Conservation (phyloP, 2,888 invertebrate species). For the Argyresthia albistria region DNA sequence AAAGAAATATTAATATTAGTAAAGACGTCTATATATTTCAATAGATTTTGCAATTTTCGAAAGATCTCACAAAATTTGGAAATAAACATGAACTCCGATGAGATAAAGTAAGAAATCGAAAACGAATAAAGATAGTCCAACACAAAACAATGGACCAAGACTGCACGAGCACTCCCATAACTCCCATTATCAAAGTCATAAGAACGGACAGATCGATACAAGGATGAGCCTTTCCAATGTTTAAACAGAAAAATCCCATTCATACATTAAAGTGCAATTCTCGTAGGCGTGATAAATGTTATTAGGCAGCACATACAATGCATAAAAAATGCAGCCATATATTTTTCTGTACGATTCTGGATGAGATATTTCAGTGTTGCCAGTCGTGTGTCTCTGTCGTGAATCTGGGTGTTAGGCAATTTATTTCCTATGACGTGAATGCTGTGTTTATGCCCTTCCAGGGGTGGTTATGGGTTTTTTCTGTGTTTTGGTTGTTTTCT, state of each 20-base stretch:
- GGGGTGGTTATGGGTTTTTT: constrained; percentile 33
- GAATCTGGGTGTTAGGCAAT: constrained; percentile 41
- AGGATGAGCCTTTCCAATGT: constrained; percentile 13
- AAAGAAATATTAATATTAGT: too few species aligned
- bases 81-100: too few species aligned
- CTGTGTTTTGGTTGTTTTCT: constrained; percentile 31
- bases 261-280: not conserved
- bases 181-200: constrained; percentile 3
- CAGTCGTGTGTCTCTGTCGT: constrained; percentile 40
- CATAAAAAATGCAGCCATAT: constrained; percentile 28
- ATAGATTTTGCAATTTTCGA: too few species aligned
- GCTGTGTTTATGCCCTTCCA: constrained; percentile 30
- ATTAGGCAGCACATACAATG: constrained; percentile 14
- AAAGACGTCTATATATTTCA: too few species aligned
- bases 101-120: too few species aligned
- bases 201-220: constrained; percentile 18
- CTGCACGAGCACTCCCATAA: constrained; percentile 8
- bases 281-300: constrained; percentile 26
- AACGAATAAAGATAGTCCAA: too few species aligned
- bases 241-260: not conserved
- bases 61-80: too few species aligned
- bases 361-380: constrained; percentile 21
- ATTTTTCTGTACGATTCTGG: constrained; percentile 36
- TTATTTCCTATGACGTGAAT: constrained; percentile 50
- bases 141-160: too few species aligned